Conservation (phyloP, 1,140 invertebrate species). For the Apis dorsata region DNA sequence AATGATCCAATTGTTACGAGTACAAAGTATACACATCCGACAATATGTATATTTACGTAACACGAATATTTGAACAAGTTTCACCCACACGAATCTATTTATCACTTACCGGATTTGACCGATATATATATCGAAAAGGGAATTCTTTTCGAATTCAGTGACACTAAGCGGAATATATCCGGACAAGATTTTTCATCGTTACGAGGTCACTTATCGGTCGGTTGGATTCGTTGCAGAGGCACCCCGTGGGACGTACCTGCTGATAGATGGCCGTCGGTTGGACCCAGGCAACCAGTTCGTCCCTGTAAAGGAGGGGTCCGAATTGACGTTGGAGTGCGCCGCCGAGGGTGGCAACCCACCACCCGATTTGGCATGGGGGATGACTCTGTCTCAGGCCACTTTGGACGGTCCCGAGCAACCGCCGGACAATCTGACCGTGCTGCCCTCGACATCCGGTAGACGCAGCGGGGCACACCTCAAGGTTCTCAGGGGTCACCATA, state of each 20-base stretch:
- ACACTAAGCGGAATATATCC: neutral
- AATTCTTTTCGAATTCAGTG: neutral
- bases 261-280: constrained; percentile 89
- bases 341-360: constrained; percentile 91
- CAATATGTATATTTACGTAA: no score
- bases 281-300: constrained; percentile 92
- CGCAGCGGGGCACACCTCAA: constrained; percentile 84
- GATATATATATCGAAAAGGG: no score
- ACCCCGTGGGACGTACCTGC: constrained; percentile 88
- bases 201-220: constrained; percentile 36
- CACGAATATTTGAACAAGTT: no score
- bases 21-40: no score
- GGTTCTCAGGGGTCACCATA: constrained; percentile 87
- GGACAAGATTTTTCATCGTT: constrained; percentile 56
- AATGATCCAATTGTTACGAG: no score
- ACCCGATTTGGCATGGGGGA: constrained; percentile 86
- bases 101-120: no score
- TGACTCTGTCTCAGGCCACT: constrained; percentile 82
- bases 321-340: constrained; percentile 89
- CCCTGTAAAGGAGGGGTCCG: constrained; percentile 89
- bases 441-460: constrained; percentile 79
- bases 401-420: constrained; percentile 81
- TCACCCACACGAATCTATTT: no score
- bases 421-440: constrained; percentile 77
- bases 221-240: constrained; percentile 82